Evolutionary conservation across 2,797 vertebrate species (phyloP).

Genomic region (Sebastes itinus): DNA sequence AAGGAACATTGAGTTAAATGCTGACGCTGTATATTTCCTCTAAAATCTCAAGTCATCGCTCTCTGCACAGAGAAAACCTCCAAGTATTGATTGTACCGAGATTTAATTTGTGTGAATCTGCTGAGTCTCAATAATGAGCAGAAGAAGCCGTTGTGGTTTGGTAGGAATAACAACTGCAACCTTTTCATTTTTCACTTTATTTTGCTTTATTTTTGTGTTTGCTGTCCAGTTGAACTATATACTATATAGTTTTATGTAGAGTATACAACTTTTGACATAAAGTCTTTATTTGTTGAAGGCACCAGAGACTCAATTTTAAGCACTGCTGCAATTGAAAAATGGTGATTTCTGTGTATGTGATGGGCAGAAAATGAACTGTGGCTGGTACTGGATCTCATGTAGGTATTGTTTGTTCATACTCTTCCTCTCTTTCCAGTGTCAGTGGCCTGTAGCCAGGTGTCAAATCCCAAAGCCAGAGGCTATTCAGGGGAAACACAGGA

Average conservation of each 20-base stretch:
- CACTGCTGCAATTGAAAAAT: neutral
- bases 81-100: neutral
- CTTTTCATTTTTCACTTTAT: neutral
- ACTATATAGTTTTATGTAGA: neutral
- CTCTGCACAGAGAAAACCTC: neutral
- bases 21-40: neutral
- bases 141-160: neutral
- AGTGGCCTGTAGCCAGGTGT: neutral
- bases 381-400: neutral
- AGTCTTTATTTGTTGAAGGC: neutral
- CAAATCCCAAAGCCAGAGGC: neutral
- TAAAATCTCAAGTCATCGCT: neutral
- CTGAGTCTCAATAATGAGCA: neutral
- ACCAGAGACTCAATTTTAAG: neutral
- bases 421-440: neutral
- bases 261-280: neutral
- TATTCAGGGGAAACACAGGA: constrained; percentile 14
- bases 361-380: neutral
- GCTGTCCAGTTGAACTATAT: neutral
- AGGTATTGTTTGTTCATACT: neutral
- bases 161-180: neutral
- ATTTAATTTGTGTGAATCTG: neutral
- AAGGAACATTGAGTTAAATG: neutral
- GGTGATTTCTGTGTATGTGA: neutral
- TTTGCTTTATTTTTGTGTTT: neutral